Base-by-base conservation (phyloP, 2,888 invertebrate genomes). In the Tenthredo livida region DNA sequence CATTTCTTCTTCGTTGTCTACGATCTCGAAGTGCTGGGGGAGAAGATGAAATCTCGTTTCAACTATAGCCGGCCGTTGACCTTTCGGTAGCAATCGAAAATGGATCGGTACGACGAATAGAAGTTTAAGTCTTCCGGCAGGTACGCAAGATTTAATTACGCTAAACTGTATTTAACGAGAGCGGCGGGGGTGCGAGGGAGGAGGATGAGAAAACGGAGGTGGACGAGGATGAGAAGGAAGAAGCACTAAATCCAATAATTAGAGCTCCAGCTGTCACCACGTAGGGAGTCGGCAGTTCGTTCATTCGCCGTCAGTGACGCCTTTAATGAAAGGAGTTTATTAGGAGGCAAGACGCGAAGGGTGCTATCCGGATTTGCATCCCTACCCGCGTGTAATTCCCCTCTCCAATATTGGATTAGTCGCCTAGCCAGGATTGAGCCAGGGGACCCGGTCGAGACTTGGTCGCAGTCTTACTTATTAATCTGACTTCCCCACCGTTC, bases 301-400 rank as follows among this genome's bases (percentile, higher is more conserved):
- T 90, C 90, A 88, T 90, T 90, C 90, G 88, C 87, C 88, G 88
- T 89, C 87, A 73, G 78, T 87, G 90, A 87, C 86, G 88, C 87
- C 88, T 90, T 90, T 90, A 91, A 91, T 91, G 91, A 91, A 91
- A 91, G 90, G 91, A 91, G 90, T 90, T 91, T 91, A 91, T 91
- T 91, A 91, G 91, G 89, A 89, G 72, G 84, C 86, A 77, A 83
- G 61, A 85, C 82, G 84, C 84, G 86, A 87, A 85, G 86, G 86
- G 84, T 80, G 80, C 61, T 84, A 85, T 86, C 70, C 84, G 90
- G 88, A 91, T 90, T 91, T 90, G 90, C 90, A 90, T 91, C 90
- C 90, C 89, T 91, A 40, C 61, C 80, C 88, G 89, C 89, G 88
- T 90, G 89, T 91, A 91, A 91, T 90, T 91, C 89, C 88, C 87